Evolutionary conservation across 2,113 vertebrate species (phyloP).

Genomic region (Elaphurus davidianus): DNA sequence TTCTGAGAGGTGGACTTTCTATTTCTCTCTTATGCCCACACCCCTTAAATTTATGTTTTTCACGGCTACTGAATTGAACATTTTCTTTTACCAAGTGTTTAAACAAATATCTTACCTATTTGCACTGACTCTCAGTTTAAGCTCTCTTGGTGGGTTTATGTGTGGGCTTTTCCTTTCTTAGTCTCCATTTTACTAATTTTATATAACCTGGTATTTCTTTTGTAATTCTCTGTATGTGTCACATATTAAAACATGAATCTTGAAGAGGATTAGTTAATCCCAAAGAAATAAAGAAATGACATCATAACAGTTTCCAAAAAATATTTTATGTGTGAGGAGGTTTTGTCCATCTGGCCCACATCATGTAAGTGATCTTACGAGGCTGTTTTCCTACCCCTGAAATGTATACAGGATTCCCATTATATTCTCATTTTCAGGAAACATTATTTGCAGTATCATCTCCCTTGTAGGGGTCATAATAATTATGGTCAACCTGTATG

Average conservation of each 20-base stretch:
- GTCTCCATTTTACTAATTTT: background rate
- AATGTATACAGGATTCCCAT: background rate
- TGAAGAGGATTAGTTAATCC: background rate
- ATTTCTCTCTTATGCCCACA: conserved; percentile 18
- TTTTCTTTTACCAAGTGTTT: conserved; percentile 38
- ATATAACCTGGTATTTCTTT: background rate
- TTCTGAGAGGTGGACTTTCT: conserved; percentile 34
- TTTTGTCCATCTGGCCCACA: background rate
- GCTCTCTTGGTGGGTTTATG: background rate
- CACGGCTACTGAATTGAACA: background rate
- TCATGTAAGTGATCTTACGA: background rate
- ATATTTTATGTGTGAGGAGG: background rate
- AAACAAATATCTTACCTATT: conserved; percentile 21
- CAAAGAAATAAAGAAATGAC: conserved; percentile 28
- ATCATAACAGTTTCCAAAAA: background rate
- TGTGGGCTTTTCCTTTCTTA: conserved; percentile 2
- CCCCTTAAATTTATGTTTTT: conserved; percentile 38
- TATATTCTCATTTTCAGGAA: background rate
- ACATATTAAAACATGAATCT: background rate
- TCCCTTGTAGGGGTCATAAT: background rate
- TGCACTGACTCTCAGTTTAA: background rate
- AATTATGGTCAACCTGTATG: background rate
- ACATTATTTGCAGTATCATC: background rate
- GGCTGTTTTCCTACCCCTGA: background rate
- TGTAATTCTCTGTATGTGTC: background rate